Base-by-base conservation (phyloP, 2,888 invertebrate species). In the Vanessa cardui region DNA sequence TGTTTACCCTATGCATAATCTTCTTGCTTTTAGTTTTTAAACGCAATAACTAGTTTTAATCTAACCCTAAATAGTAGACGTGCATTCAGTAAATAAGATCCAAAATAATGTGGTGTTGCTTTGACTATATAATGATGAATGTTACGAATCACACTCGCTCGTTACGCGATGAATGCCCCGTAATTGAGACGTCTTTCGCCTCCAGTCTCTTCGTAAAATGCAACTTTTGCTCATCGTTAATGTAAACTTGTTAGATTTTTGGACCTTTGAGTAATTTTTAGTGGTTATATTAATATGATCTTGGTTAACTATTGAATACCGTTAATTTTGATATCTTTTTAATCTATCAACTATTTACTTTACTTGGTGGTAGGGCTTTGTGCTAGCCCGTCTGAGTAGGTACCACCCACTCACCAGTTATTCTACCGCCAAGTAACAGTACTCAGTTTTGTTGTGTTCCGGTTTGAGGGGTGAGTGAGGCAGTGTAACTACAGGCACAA, bases 81-180 rank as follows among this genome's bases (percentile, higher is more conserved):
- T 70, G 71, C 68, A 62, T 67, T 67, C 63, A 64, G 58, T 52
- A 58, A 52, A 39, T 46, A 59, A 59, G n/a, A 62, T 47, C 54
- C 56, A 68, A 68, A 70, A 68, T 59, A 58, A 50, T 21, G 50
- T 58, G 44, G 31, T 44, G 59, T 49, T 65, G 44, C 72, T 72
- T 70, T 70, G 62, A 72, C 54, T 31, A n/a, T 31, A 33, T 54
- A 54, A 26, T 54, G 20, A 72, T 78, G 73, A 77, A 77, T 74
- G 74, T 68, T 64, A 66, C 68, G 69, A 77, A 78, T 78, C 80
- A 79, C 79, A 78, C 77, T 69, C 73, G 73, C 83, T 87, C 84
- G 82, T 86, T 87, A 84, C 77, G 70, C 70, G 70, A 72, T 87
- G 88, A 88, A 89, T 86, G 78, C 81, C 68, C 69, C 79, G 83